These are phyloP conservation scores for Porites evermanni DNA, from an alignment of 92 coral and sea anemone genomes.

Conservation along the genomic window DNA sequence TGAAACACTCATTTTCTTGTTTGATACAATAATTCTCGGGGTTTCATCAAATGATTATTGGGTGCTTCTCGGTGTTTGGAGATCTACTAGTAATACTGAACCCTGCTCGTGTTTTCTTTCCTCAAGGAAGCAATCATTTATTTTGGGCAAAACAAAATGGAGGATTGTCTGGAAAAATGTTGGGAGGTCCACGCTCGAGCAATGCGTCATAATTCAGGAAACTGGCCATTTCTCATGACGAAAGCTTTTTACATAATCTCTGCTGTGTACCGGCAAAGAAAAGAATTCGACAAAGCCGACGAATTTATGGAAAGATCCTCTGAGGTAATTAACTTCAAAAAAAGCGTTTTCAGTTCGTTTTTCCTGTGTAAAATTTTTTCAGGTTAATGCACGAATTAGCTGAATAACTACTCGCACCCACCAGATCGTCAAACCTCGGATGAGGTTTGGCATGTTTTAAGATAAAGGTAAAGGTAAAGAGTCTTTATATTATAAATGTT, in stretches of 20 bases:
- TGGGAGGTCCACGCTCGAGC: slow-evolving; percentile 24
- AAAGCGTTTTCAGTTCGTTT: background rate
- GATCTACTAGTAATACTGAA: too few relatives aligned
- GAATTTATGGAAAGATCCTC: slow-evolving; percentile 66
- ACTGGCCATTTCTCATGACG: slow-evolving; percentile 54
- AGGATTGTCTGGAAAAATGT: slow-evolving; percentile 63
- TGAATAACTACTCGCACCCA: too few relatives aligned
- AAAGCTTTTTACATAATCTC: slow-evolving; percentile 75
- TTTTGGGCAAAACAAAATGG: slow-evolving; percentile 70
- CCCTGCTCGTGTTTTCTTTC: background rate
- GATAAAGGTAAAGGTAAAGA: too few relatives aligned
- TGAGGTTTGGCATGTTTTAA: too few relatives aligned
- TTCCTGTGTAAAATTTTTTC: too few relatives aligned
- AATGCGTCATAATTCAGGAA: slow-evolving; percentile 33
- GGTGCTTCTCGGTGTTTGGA: too few relatives aligned
- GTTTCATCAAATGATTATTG: too few relatives aligned
- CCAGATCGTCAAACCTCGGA: too few relatives aligned
- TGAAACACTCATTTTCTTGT: too few relatives aligned
- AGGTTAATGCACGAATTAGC: too few relatives aligned
- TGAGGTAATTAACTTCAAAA: slow-evolving; percentile 55
- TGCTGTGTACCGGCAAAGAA: slow-evolving; percentile 62
- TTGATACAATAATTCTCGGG: too few relatives aligned
- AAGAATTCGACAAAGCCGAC: slow-evolving; percentile 48
- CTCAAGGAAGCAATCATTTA: slow-evolving; percentile 63
- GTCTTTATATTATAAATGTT: too few relatives aligned